phyloP scores from a whole-genome alignment of 1,140 invertebrate species.

The Plutomurus gul region DNA sequence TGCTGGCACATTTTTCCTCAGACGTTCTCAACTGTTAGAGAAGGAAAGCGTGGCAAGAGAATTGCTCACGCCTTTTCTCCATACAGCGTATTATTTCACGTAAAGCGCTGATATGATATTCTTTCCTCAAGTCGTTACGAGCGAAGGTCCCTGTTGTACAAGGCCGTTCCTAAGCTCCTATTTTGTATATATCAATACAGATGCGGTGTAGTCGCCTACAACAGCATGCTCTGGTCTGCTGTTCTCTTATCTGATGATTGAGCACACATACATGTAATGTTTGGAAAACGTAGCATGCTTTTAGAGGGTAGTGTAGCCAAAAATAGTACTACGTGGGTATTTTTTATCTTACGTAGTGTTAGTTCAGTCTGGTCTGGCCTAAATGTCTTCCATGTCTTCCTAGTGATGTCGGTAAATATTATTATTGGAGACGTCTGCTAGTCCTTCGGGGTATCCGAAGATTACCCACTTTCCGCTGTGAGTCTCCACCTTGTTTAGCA shows the following conservation, averaged over 20 bases:
- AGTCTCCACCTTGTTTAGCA: neutral
- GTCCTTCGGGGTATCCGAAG: neutral
- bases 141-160: neutral
- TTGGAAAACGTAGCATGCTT: neutral
- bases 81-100: neutral
- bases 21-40: too few relatives aligned
- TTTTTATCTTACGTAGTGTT: neutral
- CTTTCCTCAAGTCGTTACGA: neutral
- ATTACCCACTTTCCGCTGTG: neutral
- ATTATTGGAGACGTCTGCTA: neutral
- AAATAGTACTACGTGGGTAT: neutral
- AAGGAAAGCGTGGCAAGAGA: too few relatives aligned
- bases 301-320: neutral
- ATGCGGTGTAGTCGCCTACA: neutral
- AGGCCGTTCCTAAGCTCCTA: too few relatives aligned
- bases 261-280: neutral
- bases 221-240: neutral
- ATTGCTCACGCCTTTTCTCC: too few relatives aligned
- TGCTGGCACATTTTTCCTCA: constrained; percentile 10
- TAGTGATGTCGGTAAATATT: neutral
- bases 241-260: neutral
- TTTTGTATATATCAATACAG: neutral
- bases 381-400: neutral
- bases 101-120: neutral
- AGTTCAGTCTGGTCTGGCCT: neutral